Evolutionary conservation across 2,888 invertebrate genomes (phyloP), one percentile per base, ranked within the genome.

Genomic region (Plebejus argus): DNA sequence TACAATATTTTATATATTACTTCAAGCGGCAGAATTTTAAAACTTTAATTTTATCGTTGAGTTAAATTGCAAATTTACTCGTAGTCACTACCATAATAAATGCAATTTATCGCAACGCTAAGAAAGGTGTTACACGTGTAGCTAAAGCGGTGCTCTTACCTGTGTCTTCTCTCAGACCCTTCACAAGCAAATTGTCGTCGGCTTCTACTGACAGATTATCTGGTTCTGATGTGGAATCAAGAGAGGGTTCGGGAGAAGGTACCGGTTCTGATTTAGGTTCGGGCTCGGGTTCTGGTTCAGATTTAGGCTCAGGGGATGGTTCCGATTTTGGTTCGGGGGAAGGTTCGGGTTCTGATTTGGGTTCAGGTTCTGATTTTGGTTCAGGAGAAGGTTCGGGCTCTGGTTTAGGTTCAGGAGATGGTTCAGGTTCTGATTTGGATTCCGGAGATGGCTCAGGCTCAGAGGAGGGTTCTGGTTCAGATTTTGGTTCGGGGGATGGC

Each of bases 131-230:
- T 4, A 28, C 28, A 53, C 53, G 74, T 72, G 72, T 79, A 76
- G 78, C 75, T 71, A 20, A 92, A 91, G 91, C 90, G 77, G 76
- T 76, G 76, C 76, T n/a, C 83, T 93, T 93, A 94, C 94, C 94
- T 93, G 90, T 86, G 82, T 93, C 91, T 85, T 93, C 93, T 84
- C 82, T 90, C 83, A 94, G 91, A 89, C 94, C 94, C 86, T 93
- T 94, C 86, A 94, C 94, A 88, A 93, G 90, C 87, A 94, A 91
- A 85, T 85, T 90, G 87, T 90, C 92, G 1, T 94, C 93, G 0
- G 94, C 87, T 82, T 85, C 23, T 84, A 89, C 85, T 86, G 88
- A 72, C 28, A 74, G 72, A 45, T 39, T 53, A 53, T 88, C 83
- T 1, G 93, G 88, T 81, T 90, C 87, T 0, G 92, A 83, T 80